phyloP scores from a whole-genome alignment of 2,888 invertebrate species.

The Teinopalpus imperialis region DNA sequence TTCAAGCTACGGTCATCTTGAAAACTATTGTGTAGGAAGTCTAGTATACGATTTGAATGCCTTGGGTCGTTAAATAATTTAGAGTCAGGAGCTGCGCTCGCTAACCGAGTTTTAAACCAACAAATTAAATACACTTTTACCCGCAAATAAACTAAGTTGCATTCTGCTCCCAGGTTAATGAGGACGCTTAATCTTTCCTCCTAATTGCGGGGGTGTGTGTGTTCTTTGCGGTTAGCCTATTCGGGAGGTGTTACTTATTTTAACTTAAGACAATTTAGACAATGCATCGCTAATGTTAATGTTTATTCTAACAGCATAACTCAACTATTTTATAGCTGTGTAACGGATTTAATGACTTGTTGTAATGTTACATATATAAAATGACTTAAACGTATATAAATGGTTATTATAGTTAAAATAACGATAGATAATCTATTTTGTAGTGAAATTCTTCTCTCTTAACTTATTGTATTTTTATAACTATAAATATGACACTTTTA shows the following conservation, averaged over 20 bases:
- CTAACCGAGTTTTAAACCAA: constrained; percentile 34
- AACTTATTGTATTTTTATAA: no score
- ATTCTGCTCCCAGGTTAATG: constrained; percentile 21
- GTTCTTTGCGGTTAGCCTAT: constrained; percentile 19
- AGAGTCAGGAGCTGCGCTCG: constrained; percentile 25
- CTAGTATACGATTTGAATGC: background rate
- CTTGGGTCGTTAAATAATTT: constrained; percentile 31
- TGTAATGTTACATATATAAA: no score
- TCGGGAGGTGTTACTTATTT: constrained; percentile 19
- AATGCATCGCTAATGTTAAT: background rate
- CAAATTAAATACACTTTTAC: constrained; percentile 33
- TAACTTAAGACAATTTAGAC: constrained; percentile 17
- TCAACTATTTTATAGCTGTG: no score
- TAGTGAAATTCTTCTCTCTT: no score
- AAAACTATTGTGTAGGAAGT: constrained; percentile 11
- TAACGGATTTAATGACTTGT: no score
- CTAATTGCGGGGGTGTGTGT: constrained; percentile 27
- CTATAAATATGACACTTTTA: no score
- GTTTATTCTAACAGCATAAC: background rate
- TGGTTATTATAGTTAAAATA: no score
- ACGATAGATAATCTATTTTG: no score
- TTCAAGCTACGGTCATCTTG: background rate
- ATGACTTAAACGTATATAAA: no score
- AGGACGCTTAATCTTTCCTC: constrained; percentile 25
- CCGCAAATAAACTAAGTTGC: constrained; percentile 26